Evolutionary conservation across 2,113 vertebrate species (phyloP), one percentile per base, ranked within the genome.

Genomic region (Azemiops feae): DNA sequence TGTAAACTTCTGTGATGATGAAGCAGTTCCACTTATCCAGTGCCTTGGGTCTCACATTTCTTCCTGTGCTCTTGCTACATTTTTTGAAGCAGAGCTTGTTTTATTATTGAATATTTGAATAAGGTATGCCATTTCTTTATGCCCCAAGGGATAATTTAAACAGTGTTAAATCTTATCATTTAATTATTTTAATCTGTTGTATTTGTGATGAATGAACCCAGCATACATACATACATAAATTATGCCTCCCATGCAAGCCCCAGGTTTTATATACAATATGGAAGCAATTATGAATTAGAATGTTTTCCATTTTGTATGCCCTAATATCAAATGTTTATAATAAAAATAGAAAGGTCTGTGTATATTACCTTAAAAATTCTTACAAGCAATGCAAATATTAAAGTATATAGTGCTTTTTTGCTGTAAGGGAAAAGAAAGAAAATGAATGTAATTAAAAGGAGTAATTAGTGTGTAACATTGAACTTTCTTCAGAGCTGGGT

Each of bases 111-210:
- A 81, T 81, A 81, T 81, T 81, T 87, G 87, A 88, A 90, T 39
- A 94, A 93, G 69, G 50, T 87, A 87, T 94, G 45, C 30, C 20
- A 3, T 64, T 88, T 34, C 53, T 55, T 91, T 64, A 0, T 92
- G 93, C 91, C 90, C 90, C 18, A 60, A 55, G 25, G 55, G 20
- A 34, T 52, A 0, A 4, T 4, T 93, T 85, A 81, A 87, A 54
- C 9, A 91, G 55, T 89, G 50, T 34, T 94, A 92, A 93, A 89
- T 39, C 14, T 93, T 12, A 93, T 30, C 57, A 90, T 90, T 90
- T 90, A 53, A 90, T 86, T 57, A 64, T 93, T 58, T 58, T 87
- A 90, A 53, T 60, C 74, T 27, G 14, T 22, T 81, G 18, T 43
- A 81, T 81, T 43, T 18, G 22, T 81, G 74, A 81, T 39, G 34